Evolutionary conservation across 1,140 invertebrate species (phyloP).

Genomic region (Dolichoris vasculosae): DNA sequence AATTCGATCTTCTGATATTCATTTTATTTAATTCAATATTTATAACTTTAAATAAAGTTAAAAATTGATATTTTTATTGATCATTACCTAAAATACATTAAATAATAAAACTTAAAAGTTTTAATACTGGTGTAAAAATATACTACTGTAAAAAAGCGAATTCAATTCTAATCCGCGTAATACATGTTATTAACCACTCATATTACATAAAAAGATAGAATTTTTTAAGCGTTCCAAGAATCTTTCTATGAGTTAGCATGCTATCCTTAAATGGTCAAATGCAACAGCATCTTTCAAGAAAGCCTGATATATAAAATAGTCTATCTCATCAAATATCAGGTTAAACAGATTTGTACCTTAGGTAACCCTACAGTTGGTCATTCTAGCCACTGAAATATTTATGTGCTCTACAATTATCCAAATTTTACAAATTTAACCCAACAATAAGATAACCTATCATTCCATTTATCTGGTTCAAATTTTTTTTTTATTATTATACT

Average conservation of each 20-base stretch:
- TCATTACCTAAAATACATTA: too few relatives aligned
- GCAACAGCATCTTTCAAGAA: background rate
- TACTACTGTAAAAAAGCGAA: too few relatives aligned
- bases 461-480: background rate
- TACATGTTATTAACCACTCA: conserved; percentile 6
- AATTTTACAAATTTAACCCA: conserved; percentile 22
- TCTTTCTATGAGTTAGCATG: conserved; percentile 16
- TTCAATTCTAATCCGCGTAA: conserved; percentile 13
- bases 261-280: background rate
- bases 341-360: background rate
- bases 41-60: too few relatives aligned
- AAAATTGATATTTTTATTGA: too few relatives aligned
- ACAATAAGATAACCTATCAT: conserved; percentile 20
- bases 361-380: conserved; percentile 1
- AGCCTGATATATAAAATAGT: conserved; percentile 27
- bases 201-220: background rate
- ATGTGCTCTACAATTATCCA: conserved; percentile 39
- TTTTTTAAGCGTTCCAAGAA: conserved; percentile 48
- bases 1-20: too few relatives aligned
- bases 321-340: conserved; percentile 29
- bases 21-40: too few relatives aligned
- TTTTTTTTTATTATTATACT: conserved; percentile 11
- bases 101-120: too few relatives aligned
- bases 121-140: too few relatives aligned
- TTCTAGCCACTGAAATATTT: background rate